phyloP scores from a whole-genome alignment of 2,797 vertebrate species.

The Urophycis tenuis region DNA sequence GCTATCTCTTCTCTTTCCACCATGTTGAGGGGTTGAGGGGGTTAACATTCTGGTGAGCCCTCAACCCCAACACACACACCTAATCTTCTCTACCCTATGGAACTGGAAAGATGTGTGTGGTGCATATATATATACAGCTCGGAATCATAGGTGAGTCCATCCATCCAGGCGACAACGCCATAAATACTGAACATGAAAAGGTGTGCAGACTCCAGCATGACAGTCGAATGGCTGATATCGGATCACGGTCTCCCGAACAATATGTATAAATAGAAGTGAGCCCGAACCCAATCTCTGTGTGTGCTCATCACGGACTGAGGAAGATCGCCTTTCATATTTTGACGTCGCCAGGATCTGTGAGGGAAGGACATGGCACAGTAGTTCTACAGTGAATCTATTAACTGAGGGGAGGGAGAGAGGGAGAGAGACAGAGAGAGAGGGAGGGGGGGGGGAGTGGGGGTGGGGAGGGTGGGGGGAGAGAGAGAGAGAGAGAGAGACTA shows the following conservation, averaged over 20 bases:
- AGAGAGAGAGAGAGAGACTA: constrained; percentile 43
- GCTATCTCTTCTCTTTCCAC: constrained; percentile 44
- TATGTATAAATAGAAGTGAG: background rate
- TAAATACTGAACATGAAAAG: background rate
- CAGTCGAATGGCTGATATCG: background rate
- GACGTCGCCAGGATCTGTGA: constrained; percentile 1
- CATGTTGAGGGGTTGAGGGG: constrained; percentile 44
- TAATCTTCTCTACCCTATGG: background rate
- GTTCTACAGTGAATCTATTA: constrained; percentile 47
- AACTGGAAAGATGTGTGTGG: background rate
- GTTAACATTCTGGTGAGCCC: constrained; percentile 34
- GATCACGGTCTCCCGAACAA: background rate
- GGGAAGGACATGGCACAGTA: constrained; percentile 46
- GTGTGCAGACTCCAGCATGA: background rate
- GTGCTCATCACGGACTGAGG: background rate
- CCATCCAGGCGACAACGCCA: background rate
- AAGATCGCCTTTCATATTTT: background rate
- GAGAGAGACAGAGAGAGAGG: constrained; percentile 38
- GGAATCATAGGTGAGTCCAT: background rate
- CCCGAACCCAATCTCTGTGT: background rate
- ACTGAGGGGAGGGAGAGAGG: constrained; percentile 10
- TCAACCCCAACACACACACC: constrained; percentile 18
- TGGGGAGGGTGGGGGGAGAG: too few relatives aligned
- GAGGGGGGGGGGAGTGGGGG: constrained; percentile 35
- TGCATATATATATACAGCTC: background rate